phyloP scores from a whole-genome alignment of 2,888 invertebrate species.

The Noctuana brunneofusca region DNA sequence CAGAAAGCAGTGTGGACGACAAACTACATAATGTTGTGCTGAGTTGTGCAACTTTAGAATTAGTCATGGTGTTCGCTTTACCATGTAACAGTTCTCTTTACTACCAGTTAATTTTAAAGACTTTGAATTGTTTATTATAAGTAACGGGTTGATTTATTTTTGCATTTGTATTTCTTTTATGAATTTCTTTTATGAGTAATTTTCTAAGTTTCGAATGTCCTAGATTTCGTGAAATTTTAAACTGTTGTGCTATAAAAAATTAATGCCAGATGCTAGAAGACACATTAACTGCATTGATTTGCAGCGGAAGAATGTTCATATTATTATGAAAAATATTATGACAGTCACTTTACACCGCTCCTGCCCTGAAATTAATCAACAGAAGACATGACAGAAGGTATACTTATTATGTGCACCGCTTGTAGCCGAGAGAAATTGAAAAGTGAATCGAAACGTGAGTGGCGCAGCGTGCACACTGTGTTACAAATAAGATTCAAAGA shows the following conservation, averaged over 20 bases:
- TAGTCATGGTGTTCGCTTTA: background rate
- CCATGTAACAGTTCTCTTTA: background rate
- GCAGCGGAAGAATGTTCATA: background rate
- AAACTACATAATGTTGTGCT: background rate
- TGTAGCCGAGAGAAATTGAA: background rate
- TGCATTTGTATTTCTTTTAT: too few relatives aligned
- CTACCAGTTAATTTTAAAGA: background rate
- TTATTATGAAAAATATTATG: background rate
- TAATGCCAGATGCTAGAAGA: too few relatives aligned
- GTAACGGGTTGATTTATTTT: too few relatives aligned
- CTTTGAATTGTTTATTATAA: too few relatives aligned
- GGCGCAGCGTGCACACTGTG: background rate
- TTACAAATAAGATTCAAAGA: background rate
- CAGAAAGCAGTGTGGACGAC: background rate
- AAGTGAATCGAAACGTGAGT: slow-evolving; percentile 1
- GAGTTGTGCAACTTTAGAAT: slow-evolving; percentile 1
- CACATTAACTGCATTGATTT: background rate
- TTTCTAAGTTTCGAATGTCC: too few relatives aligned
- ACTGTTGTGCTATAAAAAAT: too few relatives aligned
- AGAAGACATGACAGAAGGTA: background rate
- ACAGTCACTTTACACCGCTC: too few relatives aligned
- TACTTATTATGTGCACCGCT: background rate
- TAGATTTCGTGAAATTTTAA: too few relatives aligned
- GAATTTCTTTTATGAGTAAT: too few relatives aligned
- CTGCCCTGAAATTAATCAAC: background rate